Evolutionary conservation across 2,113 vertebrate genomes (phyloP).

Genomic region (Stegastes partitus): DNA sequence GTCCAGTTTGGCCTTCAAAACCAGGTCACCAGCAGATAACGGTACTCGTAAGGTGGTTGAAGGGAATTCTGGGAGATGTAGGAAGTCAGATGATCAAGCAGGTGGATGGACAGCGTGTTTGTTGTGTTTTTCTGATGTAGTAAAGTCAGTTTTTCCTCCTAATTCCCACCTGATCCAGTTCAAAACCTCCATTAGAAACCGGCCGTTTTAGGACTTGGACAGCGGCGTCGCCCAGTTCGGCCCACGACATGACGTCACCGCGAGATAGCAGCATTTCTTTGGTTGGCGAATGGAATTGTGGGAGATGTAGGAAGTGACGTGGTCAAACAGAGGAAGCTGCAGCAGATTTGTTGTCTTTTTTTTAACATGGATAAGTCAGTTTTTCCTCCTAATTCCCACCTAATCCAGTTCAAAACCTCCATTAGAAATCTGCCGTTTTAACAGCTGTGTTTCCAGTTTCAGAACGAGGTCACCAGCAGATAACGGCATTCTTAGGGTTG

Average conservation of each 20-base stretch:
- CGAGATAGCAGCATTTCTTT: background rate
- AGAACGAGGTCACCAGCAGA: background rate
- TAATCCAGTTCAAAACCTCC: background rate
- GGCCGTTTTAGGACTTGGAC: too few species aligned
- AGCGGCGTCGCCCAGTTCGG: background rate
- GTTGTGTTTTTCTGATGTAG: too few species aligned
- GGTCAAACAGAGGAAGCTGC: too few species aligned
- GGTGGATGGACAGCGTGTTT: too few species aligned
- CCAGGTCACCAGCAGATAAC: background rate
- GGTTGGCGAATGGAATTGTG: constrained; percentile 23
- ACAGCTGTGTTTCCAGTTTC: too few species aligned
- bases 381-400: too few species aligned
- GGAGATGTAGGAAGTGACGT: constrained; percentile 20
- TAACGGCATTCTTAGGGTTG: background rate
- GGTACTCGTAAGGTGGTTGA: background rate
- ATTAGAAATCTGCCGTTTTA: background rate
- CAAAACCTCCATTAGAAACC: background rate
- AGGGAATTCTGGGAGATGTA: constrained; percentile 20
- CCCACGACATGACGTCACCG: background rate
- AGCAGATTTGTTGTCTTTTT: too few species aligned
- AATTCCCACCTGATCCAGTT: background rate
- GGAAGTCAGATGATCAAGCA: too few species aligned
- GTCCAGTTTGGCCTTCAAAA: background rate
- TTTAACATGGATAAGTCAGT: too few species aligned
- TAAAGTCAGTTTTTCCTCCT: too few species aligned